Evolutionary conservation across 1,140 invertebrate species (phyloP).

Genomic region (Drosophila tani): DNA sequence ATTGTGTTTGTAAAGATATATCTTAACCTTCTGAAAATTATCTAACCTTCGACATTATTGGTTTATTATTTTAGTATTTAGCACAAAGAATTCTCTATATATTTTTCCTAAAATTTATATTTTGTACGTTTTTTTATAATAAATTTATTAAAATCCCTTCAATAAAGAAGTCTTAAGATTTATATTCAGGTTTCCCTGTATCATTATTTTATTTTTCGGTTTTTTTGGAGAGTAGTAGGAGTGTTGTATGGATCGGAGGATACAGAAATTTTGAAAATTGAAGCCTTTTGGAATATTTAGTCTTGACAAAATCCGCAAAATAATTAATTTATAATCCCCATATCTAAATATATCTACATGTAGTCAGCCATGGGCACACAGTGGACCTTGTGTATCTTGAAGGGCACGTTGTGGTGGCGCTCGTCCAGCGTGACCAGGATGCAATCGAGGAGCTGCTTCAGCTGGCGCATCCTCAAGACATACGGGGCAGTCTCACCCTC

Average conservation of each 20-base stretch:
- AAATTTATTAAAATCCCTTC: too few relatives aligned
- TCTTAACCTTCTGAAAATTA: background rate
- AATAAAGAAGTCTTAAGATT: too few relatives aligned
- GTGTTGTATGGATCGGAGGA: background rate
- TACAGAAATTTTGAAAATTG: background rate
- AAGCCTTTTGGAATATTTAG: too few relatives aligned
- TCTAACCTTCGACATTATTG: background rate
- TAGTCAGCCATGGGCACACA: slow-evolving; percentile 25
- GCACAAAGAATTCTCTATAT: background rate
- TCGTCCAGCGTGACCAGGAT: slow-evolving; percentile 85
- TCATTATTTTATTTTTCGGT: background rate
- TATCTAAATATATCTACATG: background rate
- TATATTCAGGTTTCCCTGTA: too few relatives aligned
- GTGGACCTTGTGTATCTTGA: slow-evolving; percentile 46
- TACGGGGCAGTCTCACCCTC: slow-evolving; percentile 85
- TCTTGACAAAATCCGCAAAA: background rate
- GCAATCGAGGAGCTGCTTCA: slow-evolving; percentile 86
- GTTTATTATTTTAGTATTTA: background rate
- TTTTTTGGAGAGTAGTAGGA: background rate
- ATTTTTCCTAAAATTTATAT: too few relatives aligned
- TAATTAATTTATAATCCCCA: background rate
- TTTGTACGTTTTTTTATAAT: too few relatives aligned
- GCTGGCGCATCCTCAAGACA: slow-evolving; percentile 86
- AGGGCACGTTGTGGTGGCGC: slow-evolving; percentile 21
- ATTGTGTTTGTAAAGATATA: too few relatives aligned